Evolutionary conservation across 2,888 invertebrate genomes (phyloP), one percentile per base, ranked within the genome.

Genomic region (Formica aserva): DNA sequence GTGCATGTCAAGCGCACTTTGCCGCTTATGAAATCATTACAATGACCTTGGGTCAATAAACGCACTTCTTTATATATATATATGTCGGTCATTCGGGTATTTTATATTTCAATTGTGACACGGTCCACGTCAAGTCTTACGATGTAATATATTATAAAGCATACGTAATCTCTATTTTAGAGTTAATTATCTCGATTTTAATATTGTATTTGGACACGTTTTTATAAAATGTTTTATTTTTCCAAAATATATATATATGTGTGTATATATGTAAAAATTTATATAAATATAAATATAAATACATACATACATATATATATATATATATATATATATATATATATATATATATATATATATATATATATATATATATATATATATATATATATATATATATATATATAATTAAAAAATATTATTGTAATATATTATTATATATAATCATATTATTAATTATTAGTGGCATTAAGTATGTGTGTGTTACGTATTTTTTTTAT

Each of bases 31-130:
- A 11, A 69, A 69, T 69, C 55, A 77, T 77, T 55, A 69, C 77
- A 55, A 69, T 77, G 77, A 77, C 77, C 77, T 77, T 77, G 77
- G 67, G 67, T 38, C 67, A 77, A 77, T 77, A 77, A 69, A 77
- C 55, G 55, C 52, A 69, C 67, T 69, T 55, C 76, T 66, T 38
- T 72, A 35, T 52, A 77, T 29, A 29, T 29, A 29, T 29, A 29
- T 29, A 35, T 52, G 67, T 67, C 67, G 32, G 55, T 29, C n/a
- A 41, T 67, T 67, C 55, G 55, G 67, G 55, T 77, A 69, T 69
- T 77, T 52, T 32, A 75, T 15, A 38, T n/a, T 26, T 55, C 75
- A 55, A 69, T 77, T 38, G 41, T 41, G 55, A 55, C 13, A 22
- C 65, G 65, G 3, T 6, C 15, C 3, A 1, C 26, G 13, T 29